phyloP scores from a whole-genome alignment of 2,797 vertebrate species.

The Holocentrus rufus region DNA sequence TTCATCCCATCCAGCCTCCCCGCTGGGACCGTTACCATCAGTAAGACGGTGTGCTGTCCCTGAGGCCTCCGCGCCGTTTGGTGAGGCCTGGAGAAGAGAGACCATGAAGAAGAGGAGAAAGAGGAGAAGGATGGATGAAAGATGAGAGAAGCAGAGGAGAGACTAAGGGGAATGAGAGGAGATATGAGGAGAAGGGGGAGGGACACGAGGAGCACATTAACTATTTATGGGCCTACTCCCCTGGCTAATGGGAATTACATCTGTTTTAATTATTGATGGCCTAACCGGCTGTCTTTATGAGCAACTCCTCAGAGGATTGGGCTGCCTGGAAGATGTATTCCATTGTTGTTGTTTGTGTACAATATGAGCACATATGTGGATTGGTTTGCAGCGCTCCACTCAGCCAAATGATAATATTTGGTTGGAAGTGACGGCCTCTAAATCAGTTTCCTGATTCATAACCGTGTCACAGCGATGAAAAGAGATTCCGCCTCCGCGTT shows the following conservation, averaged over 20 bases:
- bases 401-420: slow-evolving; percentile 33
- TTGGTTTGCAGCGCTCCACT: neutral
- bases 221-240: slow-evolving; percentile 79
- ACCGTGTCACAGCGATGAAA: neutral
- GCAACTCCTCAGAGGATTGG: slow-evolving; percentile 65
- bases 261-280: slow-evolving; percentile 85
- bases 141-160: neutral
- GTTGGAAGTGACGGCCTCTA: slow-evolving; percentile 13
- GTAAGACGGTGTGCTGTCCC: slow-evolving; percentile 52
- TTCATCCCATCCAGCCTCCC: slow-evolving; percentile 59
- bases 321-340: slow-evolving; percentile 65
- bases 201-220: slow-evolving; percentile 76
- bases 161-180: slow-evolving; percentile 29
- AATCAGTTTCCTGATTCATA: slow-evolving; percentile 39
- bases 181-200: slow-evolving; percentile 47
- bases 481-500: slow-evolving; percentile 15
- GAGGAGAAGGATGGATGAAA: neutral
- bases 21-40: slow-evolving; percentile 72
- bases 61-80: slow-evolving; percentile 34
- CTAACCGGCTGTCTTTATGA: slow-evolving; percentile 80
- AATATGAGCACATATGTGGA: slow-evolving; percentile 50
- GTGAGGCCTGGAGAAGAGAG: slow-evolving; percentile 29
- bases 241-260: slow-evolving; percentile 82
- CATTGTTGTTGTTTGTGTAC: slow-evolving; percentile 70
- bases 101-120: slow-evolving; percentile 33